Base-by-base conservation (phyloP, 2,888 invertebrate species). In the Prenolepis imparis region DNA sequence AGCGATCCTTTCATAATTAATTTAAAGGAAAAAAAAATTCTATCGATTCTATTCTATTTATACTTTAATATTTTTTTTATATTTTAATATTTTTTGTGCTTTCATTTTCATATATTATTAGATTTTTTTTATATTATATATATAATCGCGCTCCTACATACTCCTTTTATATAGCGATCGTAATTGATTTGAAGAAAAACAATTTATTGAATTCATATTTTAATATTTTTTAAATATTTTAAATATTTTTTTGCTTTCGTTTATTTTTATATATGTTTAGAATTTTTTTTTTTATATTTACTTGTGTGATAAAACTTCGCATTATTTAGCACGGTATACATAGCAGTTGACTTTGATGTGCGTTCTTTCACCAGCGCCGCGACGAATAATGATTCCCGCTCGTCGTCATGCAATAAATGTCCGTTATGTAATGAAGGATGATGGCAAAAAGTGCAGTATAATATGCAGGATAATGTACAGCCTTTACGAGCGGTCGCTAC, bases 391-490 rank as follows among this genome's bases (percentile, higher is more conserved):
- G 15, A 55, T 36, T 36, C 15, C 32, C 36, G n/a, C n/a, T 9
- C 15, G n/a, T n/a, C 28, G 48, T 55, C 36, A 21, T 21, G 21
- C 48, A 67, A 67, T 68, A 68, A 68, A 70, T 44, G 70, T 55
- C 52, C 70, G 52, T 70, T 70, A 55, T 70, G 15, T 55, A 70
- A 70, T 36, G 70, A 55, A 70, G 21, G 36, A 70, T 55, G 36
- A 70, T 70, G 55, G 36, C 70, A 55, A 55, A 70, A 52, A 28
- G n/a, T 68, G 18, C 32, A 57, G 36, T 39, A n/a, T n/a, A 70
- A 70, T 55, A 52, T 9, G 36, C 48, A n/a, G 32, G n/a, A n/a
- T 52, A 52, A 48, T 68, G 32, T 21, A 32, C 48, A 68, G 52
- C 9, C 36, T 48, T 52, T 48, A 32, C 70, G 15, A 21, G 18